Percentiles rank a stretch among this genome's conserved stretches.
These are phyloP conservation scores for Nemurella pictetii DNA, from an alignment of 2,888 invertebrate species.

Conservation along the genomic window DNA sequence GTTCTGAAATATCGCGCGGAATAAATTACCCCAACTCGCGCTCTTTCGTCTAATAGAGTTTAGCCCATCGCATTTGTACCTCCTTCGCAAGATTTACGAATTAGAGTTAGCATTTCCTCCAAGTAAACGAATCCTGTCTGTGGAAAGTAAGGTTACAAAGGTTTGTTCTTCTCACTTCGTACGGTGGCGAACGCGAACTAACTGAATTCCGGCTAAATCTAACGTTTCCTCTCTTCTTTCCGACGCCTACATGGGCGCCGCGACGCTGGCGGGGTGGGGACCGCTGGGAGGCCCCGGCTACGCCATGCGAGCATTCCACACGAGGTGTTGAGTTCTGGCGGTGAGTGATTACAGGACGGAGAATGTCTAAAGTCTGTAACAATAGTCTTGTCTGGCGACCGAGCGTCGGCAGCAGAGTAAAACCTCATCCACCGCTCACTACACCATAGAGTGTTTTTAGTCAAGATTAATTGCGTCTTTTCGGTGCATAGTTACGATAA, in stretches of 20 bases:
- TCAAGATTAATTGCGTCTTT: slow-evolving; percentile 17
- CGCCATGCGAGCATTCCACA: slow-evolving; percentile 2
- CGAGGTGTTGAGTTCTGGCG: slow-evolving; percentile 27
- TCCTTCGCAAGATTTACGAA: slow-evolving; percentile 30
- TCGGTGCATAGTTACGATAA: slow-evolving; percentile 6
- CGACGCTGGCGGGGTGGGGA: not conserved
- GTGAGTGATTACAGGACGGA: slow-evolving; percentile 35
- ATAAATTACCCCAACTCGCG: not conserved
- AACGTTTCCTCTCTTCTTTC: slow-evolving; percentile 24
- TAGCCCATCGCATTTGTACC: not conserved
- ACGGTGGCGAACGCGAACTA: slow-evolving; percentile 14
- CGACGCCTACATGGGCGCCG: not conserved
- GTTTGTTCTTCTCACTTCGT: slow-evolving; percentile 30
- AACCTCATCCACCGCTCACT: not conserved
- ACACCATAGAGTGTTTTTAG: slow-evolving; percentile 6
- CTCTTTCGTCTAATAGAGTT: not conserved
- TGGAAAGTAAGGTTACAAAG: slow-evolving; percentile 4
- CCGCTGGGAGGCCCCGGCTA: not conserved
- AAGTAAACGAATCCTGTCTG: slow-evolving; percentile 30
- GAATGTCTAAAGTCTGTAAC: slow-evolving; percentile 32
- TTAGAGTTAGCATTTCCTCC: slow-evolving; percentile 29
- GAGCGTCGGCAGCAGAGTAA: not conserved
- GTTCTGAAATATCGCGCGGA: not conserved
- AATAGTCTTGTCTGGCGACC: slow-evolving; percentile 14
- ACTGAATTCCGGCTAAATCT: slow-evolving; percentile 30